Evolutionary conservation across 2,113 vertebrate genomes (phyloP).

Genomic region (Nettapus auritus): DNA sequence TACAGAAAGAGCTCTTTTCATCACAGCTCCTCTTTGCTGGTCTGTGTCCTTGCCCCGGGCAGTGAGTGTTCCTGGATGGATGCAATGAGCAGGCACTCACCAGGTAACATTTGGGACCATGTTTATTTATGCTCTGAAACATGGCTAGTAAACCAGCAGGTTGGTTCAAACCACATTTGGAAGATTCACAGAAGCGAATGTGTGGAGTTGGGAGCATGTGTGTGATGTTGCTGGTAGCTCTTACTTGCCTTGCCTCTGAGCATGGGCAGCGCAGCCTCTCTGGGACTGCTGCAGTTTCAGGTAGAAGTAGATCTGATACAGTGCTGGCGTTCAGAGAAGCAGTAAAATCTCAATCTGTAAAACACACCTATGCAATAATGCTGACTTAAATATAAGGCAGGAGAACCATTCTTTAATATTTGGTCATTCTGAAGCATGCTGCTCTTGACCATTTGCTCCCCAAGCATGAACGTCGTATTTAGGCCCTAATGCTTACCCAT

Average conservation of each 20-base stretch:
- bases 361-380: neutral
- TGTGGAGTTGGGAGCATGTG: neutral
- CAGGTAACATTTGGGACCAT: neutral
- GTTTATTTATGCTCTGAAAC: neutral
- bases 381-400: neutral
- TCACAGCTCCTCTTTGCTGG: fast-evolving
- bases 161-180: neutral
- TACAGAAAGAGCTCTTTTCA: neutral
- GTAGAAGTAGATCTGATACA: neutral
- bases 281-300: neutral
- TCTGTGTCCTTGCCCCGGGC: neutral
- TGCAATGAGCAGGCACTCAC: neutral
- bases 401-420: neutral
- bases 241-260: neutral
- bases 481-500: neutral
- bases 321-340: neutral
- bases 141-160: neutral
- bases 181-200: neutral
- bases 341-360: neutral
- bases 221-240: neutral
- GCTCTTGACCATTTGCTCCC: neutral
- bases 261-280: neutral
- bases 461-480: neutral
- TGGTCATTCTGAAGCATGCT: neutral
- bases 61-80: neutral